phyloP scores from a whole-genome alignment of 2,113 vertebrate species.

The Pseudopodoces humilis region DNA sequence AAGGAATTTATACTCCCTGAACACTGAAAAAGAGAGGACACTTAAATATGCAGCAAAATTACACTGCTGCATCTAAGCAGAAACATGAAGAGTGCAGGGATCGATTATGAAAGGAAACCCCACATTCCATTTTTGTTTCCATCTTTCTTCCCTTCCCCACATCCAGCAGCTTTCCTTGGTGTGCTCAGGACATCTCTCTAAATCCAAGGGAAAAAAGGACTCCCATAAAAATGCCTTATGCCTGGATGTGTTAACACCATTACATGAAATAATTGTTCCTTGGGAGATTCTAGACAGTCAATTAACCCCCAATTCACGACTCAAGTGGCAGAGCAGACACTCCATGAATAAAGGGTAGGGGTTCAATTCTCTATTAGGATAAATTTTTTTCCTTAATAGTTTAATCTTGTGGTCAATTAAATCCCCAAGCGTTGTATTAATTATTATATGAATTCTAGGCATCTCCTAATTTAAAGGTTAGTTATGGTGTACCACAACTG shows the following conservation, averaged over 20 bases:
- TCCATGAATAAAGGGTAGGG: conserved; percentile 53
- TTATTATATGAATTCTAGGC: conserved; percentile 26
- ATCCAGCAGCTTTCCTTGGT: not conserved
- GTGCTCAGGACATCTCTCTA: not conserved
- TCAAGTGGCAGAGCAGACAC: conserved; percentile 38
- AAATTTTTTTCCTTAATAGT: conserved; percentile 41
- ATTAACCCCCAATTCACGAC: conserved; percentile 57
- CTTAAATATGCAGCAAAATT: not conserved
- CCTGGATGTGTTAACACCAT: not conserved
- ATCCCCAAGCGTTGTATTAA: conserved; percentile 17
- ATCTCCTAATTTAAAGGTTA: conserved; percentile 42
- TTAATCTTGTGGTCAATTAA: conserved; percentile 61
- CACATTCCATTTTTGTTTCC: not conserved
- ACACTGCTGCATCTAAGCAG: not conserved
- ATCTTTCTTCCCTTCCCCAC: not conserved
- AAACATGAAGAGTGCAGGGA: not conserved
- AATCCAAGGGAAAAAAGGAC: conserved; percentile 1
- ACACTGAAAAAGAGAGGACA: not conserved
- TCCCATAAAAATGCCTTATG: not conserved
- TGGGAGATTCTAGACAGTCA: conserved; percentile 49
- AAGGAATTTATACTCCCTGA: not conserved
- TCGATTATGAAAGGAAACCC: not conserved
- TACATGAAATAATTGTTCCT: conserved; percentile 61
- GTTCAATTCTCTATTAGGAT: conserved; percentile 52
- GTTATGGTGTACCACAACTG: not conserved